These are phyloP conservation scores for Chydorus sphaericus DNA, from an alignment of 2,888 invertebrate genomes.

Conservation along the genomic window DNA sequence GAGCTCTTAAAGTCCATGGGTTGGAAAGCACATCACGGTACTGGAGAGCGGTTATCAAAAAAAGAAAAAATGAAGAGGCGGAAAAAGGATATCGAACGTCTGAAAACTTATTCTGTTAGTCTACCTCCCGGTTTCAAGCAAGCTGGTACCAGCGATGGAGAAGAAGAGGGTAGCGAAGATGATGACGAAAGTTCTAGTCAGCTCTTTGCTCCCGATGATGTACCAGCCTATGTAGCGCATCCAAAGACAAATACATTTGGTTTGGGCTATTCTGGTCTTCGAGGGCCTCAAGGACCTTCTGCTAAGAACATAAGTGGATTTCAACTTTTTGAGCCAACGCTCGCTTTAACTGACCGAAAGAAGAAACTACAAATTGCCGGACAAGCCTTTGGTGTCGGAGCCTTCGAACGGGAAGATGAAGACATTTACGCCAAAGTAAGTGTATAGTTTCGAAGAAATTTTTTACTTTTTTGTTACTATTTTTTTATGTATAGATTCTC, in stretches of 20 bases:
- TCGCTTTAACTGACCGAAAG: conserved; percentile 42
- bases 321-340: conserved; percentile 23
- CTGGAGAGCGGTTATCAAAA: conserved; percentile 44
- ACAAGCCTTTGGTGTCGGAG: conserved; percentile 92
- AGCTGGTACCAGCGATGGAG: conserved; percentile 25
- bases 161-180: conserved; percentile 30
- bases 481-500: too few species aligned
- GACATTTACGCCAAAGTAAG: conserved; percentile 77
- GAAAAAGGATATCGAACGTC: conserved; percentile 21
- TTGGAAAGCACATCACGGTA: conserved; percentile 78
- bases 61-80: conserved; percentile 27
- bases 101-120: conserved; percentile 36
- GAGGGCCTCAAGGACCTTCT: neutral
- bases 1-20: conserved; percentile 76
- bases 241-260: conserved; percentile 73
- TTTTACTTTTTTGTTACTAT: too few species aligned
- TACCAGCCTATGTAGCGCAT: conserved; percentile 50
- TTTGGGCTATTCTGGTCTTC: conserved; percentile 33
- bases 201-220: conserved; percentile 41
- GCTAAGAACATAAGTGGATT: neutral
- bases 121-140: conserved; percentile 18
- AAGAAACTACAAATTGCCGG: conserved; percentile 38
- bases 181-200: conserved; percentile 28
- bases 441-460: too few species aligned
- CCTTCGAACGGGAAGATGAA: conserved; percentile 85